Evolutionary conservation across 2,797 vertebrate genomes (phyloP).

Genomic region (Acanthopagrus latus): DNA sequence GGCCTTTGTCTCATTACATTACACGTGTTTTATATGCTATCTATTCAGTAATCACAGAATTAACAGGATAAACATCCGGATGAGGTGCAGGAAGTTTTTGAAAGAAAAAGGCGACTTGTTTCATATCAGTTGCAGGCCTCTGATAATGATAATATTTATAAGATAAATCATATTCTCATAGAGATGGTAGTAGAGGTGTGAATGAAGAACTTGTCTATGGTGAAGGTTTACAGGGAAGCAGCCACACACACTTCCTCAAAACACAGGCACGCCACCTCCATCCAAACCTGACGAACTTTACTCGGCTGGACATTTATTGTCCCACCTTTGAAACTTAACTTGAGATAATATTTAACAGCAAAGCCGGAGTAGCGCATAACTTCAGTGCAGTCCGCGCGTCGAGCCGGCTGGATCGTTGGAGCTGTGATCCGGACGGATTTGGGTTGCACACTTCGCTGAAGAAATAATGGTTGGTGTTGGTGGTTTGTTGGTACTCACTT

Average conservation of each 20-base stretch:
- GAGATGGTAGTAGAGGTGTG: background rate
- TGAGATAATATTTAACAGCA: slow-evolving; percentile 84
- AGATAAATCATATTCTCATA: background rate
- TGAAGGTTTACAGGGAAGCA: background rate
- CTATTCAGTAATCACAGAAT: background rate
- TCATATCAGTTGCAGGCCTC: too few relatives aligned
- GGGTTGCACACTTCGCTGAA: background rate
- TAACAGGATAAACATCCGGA: background rate
- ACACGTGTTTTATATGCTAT: background rate
- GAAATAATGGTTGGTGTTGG: slow-evolving; percentile 68
- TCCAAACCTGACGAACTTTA: slow-evolving; percentile 78
- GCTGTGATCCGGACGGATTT: slow-evolving; percentile 25
- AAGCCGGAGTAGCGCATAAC: slow-evolving; percentile 13
- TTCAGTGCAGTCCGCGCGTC: slow-evolving; percentile 3
- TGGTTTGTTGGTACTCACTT: slow-evolving; percentile 12
- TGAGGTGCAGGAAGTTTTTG: background rate
- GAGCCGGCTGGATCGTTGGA: background rate
- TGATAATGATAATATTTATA: too few relatives aligned
- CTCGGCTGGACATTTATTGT: slow-evolving; percentile 69
- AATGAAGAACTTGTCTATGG: background rate
- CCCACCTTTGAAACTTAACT: slow-evolving; percentile 77
- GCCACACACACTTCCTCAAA: slow-evolving; percentile 53
- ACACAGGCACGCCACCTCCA: background rate
- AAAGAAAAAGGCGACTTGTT: background rate
- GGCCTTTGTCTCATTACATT: background rate